A percentile compares a stretch with the other conserved stretches of the same genome.
Evolutionary conservation across 2,797 vertebrate genomes (phyloP).

Genomic region (Dromococcyx pavoninus): DNA sequence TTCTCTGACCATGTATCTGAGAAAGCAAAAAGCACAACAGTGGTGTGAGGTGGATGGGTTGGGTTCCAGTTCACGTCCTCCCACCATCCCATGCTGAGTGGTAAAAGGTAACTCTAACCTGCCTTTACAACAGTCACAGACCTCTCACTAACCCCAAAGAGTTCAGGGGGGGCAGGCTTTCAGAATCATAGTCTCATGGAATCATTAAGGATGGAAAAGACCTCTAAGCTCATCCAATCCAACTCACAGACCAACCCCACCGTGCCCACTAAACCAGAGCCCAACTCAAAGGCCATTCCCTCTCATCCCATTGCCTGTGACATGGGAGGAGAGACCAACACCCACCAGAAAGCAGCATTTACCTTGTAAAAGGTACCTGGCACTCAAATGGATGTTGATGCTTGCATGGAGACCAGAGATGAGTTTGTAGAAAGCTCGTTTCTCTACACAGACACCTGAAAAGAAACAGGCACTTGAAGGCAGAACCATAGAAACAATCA

Average conservation of each 20-base stretch:
- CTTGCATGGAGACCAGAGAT: constrained; percentile 92
- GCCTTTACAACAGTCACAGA: not conserved
- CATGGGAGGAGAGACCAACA: too few relatives aligned
- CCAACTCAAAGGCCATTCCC: too few relatives aligned
- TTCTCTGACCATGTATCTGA: constrained; percentile 88
- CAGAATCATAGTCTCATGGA: too few relatives aligned
- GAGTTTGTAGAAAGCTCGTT: constrained; percentile 91
- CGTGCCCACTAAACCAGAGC: too few relatives aligned
- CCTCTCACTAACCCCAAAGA: too few relatives aligned
- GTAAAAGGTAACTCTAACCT: not conserved
- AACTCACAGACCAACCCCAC: too few relatives aligned
- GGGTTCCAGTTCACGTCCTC: not conserved
- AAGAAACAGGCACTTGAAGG: not conserved
- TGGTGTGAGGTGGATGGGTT: rapidly evolving
- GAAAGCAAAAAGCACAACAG: not conserved
- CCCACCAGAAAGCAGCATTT: constrained; percentile 5
- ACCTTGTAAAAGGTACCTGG: constrained; percentile 90
- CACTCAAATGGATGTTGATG: constrained; percentile 92
- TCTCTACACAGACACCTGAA: constrained; percentile 91
- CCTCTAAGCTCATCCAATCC: too few relatives aligned
- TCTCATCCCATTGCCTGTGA: too few relatives aligned
- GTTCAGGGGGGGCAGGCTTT: not conserved
- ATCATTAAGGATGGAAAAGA: too few relatives aligned
- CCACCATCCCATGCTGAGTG: rapidly evolving
- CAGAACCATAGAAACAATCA: too few relatives aligned